Conservation (phyloP, 2,797 vertebrate species). For the Cryptoblepharus egeriae region DNA sequence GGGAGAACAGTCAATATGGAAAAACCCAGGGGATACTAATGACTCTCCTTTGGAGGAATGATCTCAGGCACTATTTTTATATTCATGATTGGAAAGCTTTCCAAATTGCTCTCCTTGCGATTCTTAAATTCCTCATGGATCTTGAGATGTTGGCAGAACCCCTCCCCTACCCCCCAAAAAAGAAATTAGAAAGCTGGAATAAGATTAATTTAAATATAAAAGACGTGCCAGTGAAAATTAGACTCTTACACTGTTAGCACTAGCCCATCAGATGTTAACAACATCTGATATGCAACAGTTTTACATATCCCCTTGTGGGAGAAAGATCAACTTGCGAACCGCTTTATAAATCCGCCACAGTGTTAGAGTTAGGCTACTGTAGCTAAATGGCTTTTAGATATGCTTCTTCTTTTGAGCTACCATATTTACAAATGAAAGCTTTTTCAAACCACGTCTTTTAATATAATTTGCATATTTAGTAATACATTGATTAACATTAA, state of each 20-base stretch:
- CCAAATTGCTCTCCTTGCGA: conserved; percentile 76
- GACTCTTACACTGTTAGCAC: conserved; percentile 75
- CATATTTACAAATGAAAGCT: conserved; percentile 87
- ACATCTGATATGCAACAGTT: conserved; percentile 84
- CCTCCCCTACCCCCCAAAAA: too few relatives aligned
- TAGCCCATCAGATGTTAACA: conserved; percentile 80
- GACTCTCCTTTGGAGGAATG: conserved; percentile 68
- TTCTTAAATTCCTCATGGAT: conserved; percentile 79
- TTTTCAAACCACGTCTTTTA: conserved; percentile 85
- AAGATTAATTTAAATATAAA: conserved; percentile 82
- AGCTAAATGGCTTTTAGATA: conserved; percentile 87
- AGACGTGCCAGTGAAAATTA: conserved; percentile 78
- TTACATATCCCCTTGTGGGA: conserved; percentile 83
- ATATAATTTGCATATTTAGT: conserved; percentile 89
- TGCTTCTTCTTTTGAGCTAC: conserved; percentile 84
- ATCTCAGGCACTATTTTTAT: conserved; percentile 71
- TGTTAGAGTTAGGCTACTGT: conserved; percentile 82
- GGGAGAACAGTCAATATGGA: accelerated
- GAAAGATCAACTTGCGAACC: conserved; percentile 80
- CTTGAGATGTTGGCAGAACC: conserved; percentile 74
- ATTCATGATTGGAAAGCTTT: conserved; percentile 77
- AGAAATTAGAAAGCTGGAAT: conserved; percentile 77
- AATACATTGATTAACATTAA: conserved; percentile 89
- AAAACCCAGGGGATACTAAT: conserved; percentile 47
- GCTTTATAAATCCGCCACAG: conserved; percentile 83